Percentiles rank a stretch among this genome's conserved stretches.
Evolutionary conservation across 2,113 vertebrate species (phyloP).

Genomic region (Semicossyphus pulcher): DNA sequence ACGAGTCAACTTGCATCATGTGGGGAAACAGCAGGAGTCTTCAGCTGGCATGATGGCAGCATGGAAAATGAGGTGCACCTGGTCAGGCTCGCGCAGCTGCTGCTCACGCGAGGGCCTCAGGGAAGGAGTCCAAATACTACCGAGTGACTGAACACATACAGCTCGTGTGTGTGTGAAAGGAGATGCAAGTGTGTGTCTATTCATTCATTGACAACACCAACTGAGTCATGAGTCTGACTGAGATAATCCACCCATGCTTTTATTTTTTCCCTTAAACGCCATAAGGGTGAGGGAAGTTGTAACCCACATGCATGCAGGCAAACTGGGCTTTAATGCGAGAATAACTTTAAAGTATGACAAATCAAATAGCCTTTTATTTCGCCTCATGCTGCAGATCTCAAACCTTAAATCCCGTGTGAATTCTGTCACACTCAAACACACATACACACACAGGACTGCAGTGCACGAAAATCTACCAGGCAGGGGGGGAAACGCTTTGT

Average conservation of each 20-base stretch:
- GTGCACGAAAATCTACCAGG: conserved; percentile 53
- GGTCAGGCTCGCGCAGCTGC: conserved; percentile 67
- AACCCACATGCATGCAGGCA: not conserved
- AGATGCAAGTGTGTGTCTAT: conserved; percentile 10
- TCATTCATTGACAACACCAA: conserved; percentile 39
- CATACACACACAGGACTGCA: conserved; percentile 31
- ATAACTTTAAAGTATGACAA: not conserved
- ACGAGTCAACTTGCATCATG: conserved; percentile 38
- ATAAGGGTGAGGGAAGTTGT: conserved; percentile 11
- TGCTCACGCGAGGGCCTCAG: conserved; percentile 55
- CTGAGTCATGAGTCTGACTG: conserved; percentile 46
- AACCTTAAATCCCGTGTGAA: conserved; percentile 12
- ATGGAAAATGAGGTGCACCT: conserved; percentile 64
- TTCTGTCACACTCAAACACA: not conserved
- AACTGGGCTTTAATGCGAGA: no score
- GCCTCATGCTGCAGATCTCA: conserved; percentile 18
- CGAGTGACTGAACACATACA: conserved; percentile 28
- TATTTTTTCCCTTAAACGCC: not conserved
- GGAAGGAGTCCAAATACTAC: conserved; percentile 43
- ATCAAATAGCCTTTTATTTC: not conserved
- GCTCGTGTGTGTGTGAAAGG: not conserved
- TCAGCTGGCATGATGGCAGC: conserved; percentile 53
- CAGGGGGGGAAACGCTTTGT: not conserved
- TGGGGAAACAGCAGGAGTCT: conserved; percentile 25
- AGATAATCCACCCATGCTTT: conserved; percentile 26